These are phyloP conservation scores for Coecobrya sp. DNA, from an alignment of 2,888 invertebrate genomes.

Conservation along the genomic window DNA sequence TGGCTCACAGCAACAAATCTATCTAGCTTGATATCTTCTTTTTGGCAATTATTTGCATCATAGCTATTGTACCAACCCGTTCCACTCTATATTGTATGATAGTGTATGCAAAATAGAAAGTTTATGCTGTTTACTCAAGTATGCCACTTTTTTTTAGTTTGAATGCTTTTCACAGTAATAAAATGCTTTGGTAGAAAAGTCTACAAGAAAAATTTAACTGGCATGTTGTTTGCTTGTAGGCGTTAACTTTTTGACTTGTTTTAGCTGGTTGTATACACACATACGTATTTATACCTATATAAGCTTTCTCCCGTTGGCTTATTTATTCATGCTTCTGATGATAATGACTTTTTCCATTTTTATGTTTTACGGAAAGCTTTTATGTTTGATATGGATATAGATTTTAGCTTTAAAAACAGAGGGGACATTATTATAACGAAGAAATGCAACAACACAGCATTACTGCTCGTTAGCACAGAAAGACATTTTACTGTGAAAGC, in stretches of 20 bases:
- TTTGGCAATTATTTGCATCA: slow-evolving; percentile 21
- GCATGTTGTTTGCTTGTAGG: neutral
- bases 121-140: neutral
- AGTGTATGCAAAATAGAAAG: neutral
- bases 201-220: neutral
- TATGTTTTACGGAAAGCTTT: neutral
- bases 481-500: no score
- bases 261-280: neutral
- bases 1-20: slow-evolving; percentile 33
- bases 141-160: no score
- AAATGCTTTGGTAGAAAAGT: slow-evolving; percentile 1
- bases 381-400: neutral
- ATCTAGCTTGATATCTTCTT: slow-evolving; percentile 18
- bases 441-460: no score
- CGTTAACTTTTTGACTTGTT: neutral
- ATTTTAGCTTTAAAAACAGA: no score
- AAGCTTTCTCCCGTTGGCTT: neutral
- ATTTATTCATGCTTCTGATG: neutral
- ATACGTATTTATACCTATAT: no score
- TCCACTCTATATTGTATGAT: neutral
- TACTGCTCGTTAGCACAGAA: no score
- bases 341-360: neutral
- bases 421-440: no score
- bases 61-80: neutral
- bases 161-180: neutral